Evolutionary conservation across 2,888 invertebrate species (phyloP).

Genomic region (Agapostemon virescens): DNA sequence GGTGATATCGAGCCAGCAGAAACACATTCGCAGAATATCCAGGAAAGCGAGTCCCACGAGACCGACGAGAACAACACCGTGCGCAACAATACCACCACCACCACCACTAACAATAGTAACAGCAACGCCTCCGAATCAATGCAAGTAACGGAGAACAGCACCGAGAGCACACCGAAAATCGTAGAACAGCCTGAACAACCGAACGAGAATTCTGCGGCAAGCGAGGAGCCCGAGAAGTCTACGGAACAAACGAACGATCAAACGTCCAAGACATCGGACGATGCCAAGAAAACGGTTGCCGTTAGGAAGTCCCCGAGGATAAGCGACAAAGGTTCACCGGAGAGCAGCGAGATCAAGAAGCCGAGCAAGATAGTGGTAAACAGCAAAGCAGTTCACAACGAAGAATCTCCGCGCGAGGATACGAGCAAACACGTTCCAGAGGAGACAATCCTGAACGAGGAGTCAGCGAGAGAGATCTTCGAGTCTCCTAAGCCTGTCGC

Average conservation of each 20-base stretch:
- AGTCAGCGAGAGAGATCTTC: background rate
- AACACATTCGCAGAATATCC: conserved; percentile 69
- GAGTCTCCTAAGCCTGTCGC: conserved; percentile 6
- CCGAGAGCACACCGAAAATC: conserved; percentile 20
- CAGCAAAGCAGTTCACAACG: conserved; percentile 24
- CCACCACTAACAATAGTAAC: no score
- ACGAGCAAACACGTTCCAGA: background rate
- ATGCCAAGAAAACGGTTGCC: conserved; percentile 42
- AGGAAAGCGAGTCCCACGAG: conserved; percentile 63
- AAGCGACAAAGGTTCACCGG: conserved; percentile 51
- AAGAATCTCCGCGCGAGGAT: conserved; percentile 28
- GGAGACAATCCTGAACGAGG: background rate
- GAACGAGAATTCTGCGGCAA: background rate
- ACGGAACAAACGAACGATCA: conserved; percentile 36
- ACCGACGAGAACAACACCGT: conserved; percentile 49
- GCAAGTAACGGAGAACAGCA: conserved; percentile 24
- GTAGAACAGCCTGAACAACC: conserved; percentile 12
- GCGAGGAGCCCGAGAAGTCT: conserved; percentile 17
- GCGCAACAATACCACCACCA: no score
- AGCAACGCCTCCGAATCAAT: conserved; percentile 46
- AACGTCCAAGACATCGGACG: conserved; percentile 35
- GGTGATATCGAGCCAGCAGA: conserved; percentile 76
- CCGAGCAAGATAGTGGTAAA: conserved; percentile 29
- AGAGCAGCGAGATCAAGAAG: conserved; percentile 55
- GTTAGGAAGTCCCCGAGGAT: conserved; percentile 64